phyloP scores from a whole-genome alignment of 2,797 vertebrate genomes.

The Antennarius maculatus region DNA sequence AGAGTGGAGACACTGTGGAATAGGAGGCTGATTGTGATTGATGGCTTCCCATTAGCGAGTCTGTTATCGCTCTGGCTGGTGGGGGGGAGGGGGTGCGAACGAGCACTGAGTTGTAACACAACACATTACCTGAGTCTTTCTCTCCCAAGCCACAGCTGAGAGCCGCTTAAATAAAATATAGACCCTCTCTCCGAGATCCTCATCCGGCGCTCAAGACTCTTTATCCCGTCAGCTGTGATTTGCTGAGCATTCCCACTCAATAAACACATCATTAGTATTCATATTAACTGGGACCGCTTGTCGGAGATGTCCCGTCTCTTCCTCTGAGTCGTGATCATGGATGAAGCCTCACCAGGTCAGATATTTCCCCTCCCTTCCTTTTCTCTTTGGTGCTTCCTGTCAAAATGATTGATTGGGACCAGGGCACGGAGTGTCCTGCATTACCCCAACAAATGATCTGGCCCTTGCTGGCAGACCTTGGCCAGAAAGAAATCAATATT shows the following conservation, averaged over 20 bases:
- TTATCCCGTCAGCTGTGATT: constrained; percentile 90
- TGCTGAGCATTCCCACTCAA: constrained; percentile 87
- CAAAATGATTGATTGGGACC: constrained; percentile 92
- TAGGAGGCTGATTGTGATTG: constrained; percentile 95
- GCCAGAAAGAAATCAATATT: constrained; percentile 94
- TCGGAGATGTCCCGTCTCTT: constrained; percentile 23
- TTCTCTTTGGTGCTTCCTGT: constrained; percentile 80
- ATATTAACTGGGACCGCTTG: constrained; percentile 80
- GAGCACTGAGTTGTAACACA: constrained; percentile 96
- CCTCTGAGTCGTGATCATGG: constrained; percentile 31
- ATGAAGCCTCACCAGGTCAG: constrained; percentile 29
- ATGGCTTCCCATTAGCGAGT: constrained; percentile 93
- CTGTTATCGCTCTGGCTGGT: constrained; percentile 71
- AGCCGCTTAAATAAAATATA: constrained; percentile 94
- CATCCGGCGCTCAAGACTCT: constrained; percentile 85
- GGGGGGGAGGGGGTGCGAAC: constrained; percentile 71
- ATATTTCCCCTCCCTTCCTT: not conserved
- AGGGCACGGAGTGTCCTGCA: constrained; percentile 88
- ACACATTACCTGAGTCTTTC: constrained; percentile 88
- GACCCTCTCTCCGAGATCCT: constrained; percentile 91
- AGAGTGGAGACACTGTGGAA: constrained; percentile 88
- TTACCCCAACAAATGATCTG: constrained; percentile 96
- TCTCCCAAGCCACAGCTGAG: constrained; percentile 57
- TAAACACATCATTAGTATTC: constrained; percentile 92
- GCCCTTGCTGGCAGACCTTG: constrained; percentile 94